Evolutionary conservation across 2,113 vertebrate species (phyloP).

Genomic region (Silurus meridionalis): DNA sequence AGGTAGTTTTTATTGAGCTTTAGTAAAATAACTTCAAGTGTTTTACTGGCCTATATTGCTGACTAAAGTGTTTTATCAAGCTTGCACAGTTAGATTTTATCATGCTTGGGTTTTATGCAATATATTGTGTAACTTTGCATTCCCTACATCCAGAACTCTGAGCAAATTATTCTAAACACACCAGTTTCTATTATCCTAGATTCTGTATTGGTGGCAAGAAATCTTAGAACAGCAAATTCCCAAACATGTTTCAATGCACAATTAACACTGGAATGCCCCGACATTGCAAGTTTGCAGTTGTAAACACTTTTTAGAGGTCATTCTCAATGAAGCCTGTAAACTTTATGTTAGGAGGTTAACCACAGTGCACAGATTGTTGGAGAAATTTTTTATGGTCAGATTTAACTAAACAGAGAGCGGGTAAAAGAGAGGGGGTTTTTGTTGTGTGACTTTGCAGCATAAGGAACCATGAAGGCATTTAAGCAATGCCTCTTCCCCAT

Average conservation of each 20-base stretch:
- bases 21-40: neutral
- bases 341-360: conserved; percentile 24
- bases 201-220: neutral
- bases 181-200: neutral
- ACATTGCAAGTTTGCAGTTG: neutral
- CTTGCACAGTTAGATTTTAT: neutral
- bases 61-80: neutral
- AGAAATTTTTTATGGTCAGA: conserved; percentile 1
- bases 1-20: neutral
- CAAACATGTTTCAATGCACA: neutral
- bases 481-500: neutral
- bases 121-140: neutral
- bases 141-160: neutral
- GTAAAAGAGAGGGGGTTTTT: neutral
- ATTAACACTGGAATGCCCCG: neutral
- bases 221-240: neutral
- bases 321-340: conserved; percentile 18
- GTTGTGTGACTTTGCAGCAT: neutral
- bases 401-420: neutral
- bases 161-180: neutral
- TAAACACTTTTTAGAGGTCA: neutral
- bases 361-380: conserved; percentile 25
- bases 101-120: neutral
- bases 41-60: neutral
- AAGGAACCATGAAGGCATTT: neutral